These are phyloP conservation scores for Phalanger gymnotis DNA, from an alignment of 2,797 vertebrate species.

Conservation along the genomic window DNA sequence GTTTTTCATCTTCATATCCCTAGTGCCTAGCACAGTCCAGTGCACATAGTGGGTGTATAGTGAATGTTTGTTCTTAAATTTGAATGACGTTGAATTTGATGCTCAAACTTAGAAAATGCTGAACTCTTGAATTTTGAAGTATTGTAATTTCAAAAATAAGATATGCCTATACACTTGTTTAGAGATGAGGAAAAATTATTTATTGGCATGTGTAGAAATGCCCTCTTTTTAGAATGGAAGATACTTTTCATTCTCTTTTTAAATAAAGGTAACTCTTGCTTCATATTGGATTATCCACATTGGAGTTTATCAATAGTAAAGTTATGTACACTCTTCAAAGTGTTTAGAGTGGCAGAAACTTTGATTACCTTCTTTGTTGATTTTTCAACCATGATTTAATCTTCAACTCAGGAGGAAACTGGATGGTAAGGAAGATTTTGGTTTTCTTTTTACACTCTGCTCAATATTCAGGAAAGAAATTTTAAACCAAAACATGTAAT, in stretches of 20 bases:
- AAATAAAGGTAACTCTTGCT: conserved; percentile 54
- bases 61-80: neutral
- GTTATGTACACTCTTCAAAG: conserved; percentile 20
- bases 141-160: conserved; percentile 20
- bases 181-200: conserved; percentile 23
- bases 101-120: neutral
- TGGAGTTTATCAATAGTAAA: conserved; percentile 58
- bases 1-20: neutral
- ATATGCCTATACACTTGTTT: conserved; percentile 24
- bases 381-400: conserved; percentile 64
- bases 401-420: conserved; percentile 10
- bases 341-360: neutral
- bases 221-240: conserved; percentile 13
- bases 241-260: conserved; percentile 46
- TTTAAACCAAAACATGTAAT: conserved; percentile 29
- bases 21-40: neutral
- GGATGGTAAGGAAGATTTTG: conserved; percentile 26
- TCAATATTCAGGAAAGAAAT: conserved; percentile 19
- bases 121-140: conserved; percentile 35
- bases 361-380: conserved; percentile 58
- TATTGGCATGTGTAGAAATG: conserved; percentile 29
- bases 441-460: conserved; percentile 1
- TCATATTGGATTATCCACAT: conserved; percentile 46
- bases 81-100: neutral
- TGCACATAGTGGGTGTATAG: neutral